These are phyloP conservation scores for Mizuhopecten yessoensis DNA, from an alignment of 1,140 invertebrate species.

Conservation along the genomic window DNA sequence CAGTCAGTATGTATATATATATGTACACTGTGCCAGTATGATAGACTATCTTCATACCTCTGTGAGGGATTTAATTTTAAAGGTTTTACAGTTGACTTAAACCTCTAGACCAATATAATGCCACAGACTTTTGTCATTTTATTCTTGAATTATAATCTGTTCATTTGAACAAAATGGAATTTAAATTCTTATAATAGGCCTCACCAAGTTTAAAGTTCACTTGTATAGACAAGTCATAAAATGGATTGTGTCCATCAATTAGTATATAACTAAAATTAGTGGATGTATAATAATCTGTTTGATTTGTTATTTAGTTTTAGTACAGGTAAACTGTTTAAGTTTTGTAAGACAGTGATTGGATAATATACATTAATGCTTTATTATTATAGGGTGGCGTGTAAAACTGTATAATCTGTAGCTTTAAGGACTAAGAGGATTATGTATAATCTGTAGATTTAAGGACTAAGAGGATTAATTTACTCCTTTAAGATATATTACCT, in stretches of 20 bases:
- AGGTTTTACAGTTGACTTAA: not conserved
- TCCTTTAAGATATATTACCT: not conserved
- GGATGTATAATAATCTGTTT: not conserved
- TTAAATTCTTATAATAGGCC: slow-evolving; percentile 12
- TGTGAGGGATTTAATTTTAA: slow-evolving; percentile 7
- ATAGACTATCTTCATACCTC: not conserved
- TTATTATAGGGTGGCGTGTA: too few species aligned
- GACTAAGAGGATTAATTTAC: not conserved
- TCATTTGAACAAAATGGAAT: not conserved
- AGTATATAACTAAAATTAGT: too few species aligned
- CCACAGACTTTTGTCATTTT: not conserved
- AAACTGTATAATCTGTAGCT: too few species aligned
- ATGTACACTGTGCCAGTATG: not conserved
- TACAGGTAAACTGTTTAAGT: too few species aligned
- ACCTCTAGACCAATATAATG: not conserved
- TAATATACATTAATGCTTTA: too few species aligned
- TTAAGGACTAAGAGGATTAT: too few species aligned
- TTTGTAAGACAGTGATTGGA: too few species aligned
- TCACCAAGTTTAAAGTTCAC: not conserved
- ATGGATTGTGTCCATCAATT: not conserved
- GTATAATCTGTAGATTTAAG: too few species aligned
- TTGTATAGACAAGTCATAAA: not conserved
- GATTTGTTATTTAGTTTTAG: not conserved
- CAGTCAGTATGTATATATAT: too few species aligned
- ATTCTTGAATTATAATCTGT: slow-evolving; percentile 20